phyloP scores from a whole-genome alignment of 2,888 invertebrate species.

The Drosophila putrida region DNA sequence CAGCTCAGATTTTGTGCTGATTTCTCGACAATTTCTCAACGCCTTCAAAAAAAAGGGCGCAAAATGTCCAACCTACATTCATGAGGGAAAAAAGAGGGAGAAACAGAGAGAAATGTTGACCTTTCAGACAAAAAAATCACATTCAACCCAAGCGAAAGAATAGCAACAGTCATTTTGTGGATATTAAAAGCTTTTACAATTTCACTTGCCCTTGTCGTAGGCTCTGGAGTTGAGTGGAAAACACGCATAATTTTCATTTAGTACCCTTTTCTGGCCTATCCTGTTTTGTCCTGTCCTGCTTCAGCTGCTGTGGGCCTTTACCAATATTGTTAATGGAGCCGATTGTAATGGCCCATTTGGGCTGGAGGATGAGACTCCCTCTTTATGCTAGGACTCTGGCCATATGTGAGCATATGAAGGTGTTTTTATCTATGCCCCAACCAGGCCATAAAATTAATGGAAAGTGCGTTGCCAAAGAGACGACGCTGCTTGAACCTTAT shows the following conservation, averaged over 20 bases:
- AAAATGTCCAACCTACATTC: neutral
- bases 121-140: constrained; percentile 8
- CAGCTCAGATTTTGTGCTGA: neutral
- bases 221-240: constrained; percentile 24
- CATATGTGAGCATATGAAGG: constrained; percentile 62
- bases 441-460: constrained; percentile 62
- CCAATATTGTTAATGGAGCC: constrained; percentile 77
- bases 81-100: too few relatives aligned
- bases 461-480: constrained; percentile 19
- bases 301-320: constrained; percentile 20
- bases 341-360: constrained; percentile 63
- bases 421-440: constrained; percentile 40
- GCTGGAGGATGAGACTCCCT: neutral
- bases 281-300: neutral
- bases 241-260: constrained; percentile 77
- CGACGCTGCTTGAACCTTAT: constrained; percentile 14
- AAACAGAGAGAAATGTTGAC: constrained; percentile 13
- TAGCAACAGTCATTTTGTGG: constrained; percentile 62
- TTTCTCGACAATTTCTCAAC: constrained; percentile 42
- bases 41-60: constrained; percentile 13
- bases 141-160: constrained; percentile 23
- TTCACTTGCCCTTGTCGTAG: constrained; percentile 43
- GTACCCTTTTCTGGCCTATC: constrained; percentile 50
- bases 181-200: constrained; percentile 76
- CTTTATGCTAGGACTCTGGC: constrained; percentile 4